Conservation (phyloP, 2,888 invertebrate species). For the Vanessa cardui region DNA sequence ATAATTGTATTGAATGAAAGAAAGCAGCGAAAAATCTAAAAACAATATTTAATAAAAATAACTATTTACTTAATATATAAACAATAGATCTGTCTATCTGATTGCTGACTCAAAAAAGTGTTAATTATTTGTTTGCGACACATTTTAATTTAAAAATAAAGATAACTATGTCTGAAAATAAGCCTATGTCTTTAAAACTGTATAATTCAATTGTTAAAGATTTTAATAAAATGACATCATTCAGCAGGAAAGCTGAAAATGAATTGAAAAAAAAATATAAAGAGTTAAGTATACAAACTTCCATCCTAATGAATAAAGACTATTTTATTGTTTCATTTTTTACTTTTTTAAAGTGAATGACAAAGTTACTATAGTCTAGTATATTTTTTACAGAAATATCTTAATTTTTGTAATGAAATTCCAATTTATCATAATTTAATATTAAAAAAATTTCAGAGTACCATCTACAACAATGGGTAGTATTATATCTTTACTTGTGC, state of each 20-base stretch:
- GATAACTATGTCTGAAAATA: slow-evolving; percentile 43
- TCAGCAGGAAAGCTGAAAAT: slow-evolving; percentile 84
- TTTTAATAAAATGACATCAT: slow-evolving; percentile 81
- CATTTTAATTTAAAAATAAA: neutral
- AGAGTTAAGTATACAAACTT: slow-evolving; percentile 65
- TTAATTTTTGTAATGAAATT: too few relatives aligned
- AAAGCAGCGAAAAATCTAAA: too few relatives aligned
- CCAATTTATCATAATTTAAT: neutral
- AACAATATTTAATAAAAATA: too few relatives aligned
- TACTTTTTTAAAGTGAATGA: too few relatives aligned
- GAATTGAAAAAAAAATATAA: slow-evolving; percentile 82
- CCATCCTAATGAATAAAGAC: too few relatives aligned
- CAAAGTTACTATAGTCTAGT: too few relatives aligned
- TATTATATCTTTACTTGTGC: slow-evolving; percentile 86
- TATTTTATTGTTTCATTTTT: too few relatives aligned
- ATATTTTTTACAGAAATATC: neutral
- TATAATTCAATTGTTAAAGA: slow-evolving; percentile 81
- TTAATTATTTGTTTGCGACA: neutral
- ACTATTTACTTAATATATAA: too few relatives aligned
- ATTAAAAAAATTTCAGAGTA: slow-evolving; percentile 64
- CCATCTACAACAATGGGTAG: slow-evolving; percentile 85
- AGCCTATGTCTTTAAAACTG: slow-evolving; percentile 66
- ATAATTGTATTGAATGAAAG: too few relatives aligned
- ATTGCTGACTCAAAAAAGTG: too few relatives aligned
- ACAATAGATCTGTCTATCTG: too few relatives aligned